phyloP scores from a whole-genome alignment of 2,797 vertebrate genomes.

The Channallabes apus region DNA sequence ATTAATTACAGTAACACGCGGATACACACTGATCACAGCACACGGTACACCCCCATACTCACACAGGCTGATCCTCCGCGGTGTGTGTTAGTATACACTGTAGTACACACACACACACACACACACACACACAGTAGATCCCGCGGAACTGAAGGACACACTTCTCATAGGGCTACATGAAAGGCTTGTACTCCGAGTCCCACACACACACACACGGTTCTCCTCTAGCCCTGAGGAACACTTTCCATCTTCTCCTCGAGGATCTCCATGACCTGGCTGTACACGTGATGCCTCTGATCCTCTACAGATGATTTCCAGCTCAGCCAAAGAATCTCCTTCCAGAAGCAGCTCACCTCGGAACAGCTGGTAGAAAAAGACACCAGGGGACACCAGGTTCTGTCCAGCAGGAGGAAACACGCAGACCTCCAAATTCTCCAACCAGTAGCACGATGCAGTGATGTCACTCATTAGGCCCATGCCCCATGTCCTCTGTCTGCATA shows the following conservation, averaged over 20 bases:
- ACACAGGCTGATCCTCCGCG: too few species aligned
- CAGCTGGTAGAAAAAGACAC: not conserved
- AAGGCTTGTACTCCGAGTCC: too few species aligned
- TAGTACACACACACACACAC: too few species aligned
- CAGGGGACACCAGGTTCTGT: not conserved
- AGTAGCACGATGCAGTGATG: not conserved
- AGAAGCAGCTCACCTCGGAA: not conserved
- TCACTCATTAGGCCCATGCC: not conserved
- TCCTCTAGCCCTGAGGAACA: constrained; percentile 31
- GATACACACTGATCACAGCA: too few species aligned
- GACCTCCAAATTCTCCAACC: not conserved
- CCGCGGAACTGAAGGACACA: too few species aligned
- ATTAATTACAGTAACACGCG: too few species aligned
- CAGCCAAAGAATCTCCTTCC: not conserved
- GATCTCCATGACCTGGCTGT: constrained; percentile 49
- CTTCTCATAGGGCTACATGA: too few species aligned
- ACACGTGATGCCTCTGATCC: constrained; percentile 54
- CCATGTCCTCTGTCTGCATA: not conserved
- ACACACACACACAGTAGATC: too few species aligned
- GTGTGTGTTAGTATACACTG: too few species aligned
- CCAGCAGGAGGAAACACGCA: not conserved
- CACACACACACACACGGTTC: too few species aligned
- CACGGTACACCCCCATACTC: too few species aligned
- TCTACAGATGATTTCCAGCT: not conserved
- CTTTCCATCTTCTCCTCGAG: constrained; percentile 33